These are phyloP conservation scores for Lerista edwardsae DNA, from an alignment of 2,797 vertebrate genomes.

Conservation along the genomic window DNA sequence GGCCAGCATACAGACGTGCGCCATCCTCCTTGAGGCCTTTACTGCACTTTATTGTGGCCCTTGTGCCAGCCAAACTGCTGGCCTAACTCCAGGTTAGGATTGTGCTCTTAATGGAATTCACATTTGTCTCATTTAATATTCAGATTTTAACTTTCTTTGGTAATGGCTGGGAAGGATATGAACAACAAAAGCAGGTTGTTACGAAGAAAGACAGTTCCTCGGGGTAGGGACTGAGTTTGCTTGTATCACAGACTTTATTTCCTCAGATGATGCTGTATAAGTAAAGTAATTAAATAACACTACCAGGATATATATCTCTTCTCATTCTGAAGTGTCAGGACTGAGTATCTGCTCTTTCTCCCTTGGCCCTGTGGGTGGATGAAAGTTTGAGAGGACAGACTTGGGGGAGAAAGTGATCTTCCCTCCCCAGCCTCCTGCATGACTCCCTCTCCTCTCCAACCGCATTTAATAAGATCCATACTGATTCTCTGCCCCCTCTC, in stretches of 20 bases:
- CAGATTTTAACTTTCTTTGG: not conserved
- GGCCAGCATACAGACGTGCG: no score
- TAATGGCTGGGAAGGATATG: not conserved
- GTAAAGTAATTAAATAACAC: no score
- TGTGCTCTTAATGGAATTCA: not conserved
- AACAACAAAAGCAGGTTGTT: slow-evolving; percentile 64
- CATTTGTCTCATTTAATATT: not conserved
- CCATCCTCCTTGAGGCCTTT: no score
- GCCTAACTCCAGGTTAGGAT: no score
- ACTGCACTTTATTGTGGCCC: no score
- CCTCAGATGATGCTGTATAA: no score
- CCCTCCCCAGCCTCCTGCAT: not conserved
- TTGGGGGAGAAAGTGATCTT: not conserved
- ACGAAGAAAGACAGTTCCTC: not conserved
- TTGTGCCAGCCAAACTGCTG: no score
- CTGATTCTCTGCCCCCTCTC: slow-evolving; percentile 15
- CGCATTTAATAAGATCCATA: slow-evolving; percentile 2
- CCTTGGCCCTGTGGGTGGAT: not conserved
- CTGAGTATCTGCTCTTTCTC: not conserved
- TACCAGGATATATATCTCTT: no score
- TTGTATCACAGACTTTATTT: not conserved
- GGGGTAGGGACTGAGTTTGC: not conserved
- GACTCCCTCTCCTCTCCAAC: slow-evolving; percentile 47
- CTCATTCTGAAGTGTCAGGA: slow-evolving; percentile 11
- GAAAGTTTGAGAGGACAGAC: not conserved